Percentiles rank a stretch among this genome's conserved stretches.
Evolutionary conservation across 2,113 vertebrate genomes (phyloP).

Genomic region (Gnathonemus longibarbis): DNA sequence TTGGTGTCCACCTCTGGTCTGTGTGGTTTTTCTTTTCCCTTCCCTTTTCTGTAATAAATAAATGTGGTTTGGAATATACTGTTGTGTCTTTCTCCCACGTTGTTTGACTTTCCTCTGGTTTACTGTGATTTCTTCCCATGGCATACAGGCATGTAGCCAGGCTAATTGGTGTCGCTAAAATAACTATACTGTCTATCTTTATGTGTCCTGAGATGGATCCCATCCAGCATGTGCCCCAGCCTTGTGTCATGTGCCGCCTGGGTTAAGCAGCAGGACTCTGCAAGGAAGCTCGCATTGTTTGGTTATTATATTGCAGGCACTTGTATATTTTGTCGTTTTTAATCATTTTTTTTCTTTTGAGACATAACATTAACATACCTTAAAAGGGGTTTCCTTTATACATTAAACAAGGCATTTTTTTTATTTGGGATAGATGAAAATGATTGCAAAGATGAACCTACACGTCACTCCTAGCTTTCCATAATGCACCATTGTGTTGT

Average conservation of each 20-base stretch:
- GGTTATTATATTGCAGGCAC: not conserved
- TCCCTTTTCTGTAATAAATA: too few species aligned
- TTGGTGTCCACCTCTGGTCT: not conserved
- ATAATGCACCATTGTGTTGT: not conserved
- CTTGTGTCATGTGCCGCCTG: not conserved
- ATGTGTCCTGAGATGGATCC: not conserved
- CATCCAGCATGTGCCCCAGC: not conserved
- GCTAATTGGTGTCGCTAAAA: not conserved
- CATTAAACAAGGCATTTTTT: not conserved
- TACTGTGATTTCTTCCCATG: not conserved
- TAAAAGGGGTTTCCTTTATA: not conserved
- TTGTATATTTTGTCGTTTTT: not conserved
- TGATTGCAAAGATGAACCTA: not conserved
- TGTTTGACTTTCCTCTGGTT: not conserved
- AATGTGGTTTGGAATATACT: too few species aligned
- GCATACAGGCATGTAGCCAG: not conserved
- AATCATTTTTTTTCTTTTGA: not conserved
- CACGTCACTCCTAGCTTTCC: not conserved
- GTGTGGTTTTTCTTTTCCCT: not conserved
- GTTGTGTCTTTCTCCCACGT: not conserved
- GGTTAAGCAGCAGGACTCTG: not conserved
- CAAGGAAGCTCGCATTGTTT: not conserved
- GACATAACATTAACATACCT: not conserved
- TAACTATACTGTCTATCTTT: not conserved
- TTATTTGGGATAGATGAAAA: not conserved